Conservation (phyloP, 2,113 vertebrate genomes). For the Rhinogobius similis region DNA sequence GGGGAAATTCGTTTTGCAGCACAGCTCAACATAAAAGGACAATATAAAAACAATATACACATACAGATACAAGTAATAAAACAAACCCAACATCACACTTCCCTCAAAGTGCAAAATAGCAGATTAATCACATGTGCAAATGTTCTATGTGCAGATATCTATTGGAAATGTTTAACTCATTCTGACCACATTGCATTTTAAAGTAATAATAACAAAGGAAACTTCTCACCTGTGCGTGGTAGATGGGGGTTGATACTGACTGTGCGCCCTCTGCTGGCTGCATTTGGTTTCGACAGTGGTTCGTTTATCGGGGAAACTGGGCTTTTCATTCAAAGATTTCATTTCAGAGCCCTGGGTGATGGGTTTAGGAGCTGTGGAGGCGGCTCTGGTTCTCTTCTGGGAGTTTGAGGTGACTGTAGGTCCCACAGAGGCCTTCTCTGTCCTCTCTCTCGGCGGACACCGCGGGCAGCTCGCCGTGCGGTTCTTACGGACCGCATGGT, state of each 20-base stretch:
- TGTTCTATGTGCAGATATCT: too few species aligned
- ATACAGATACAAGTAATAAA: too few species aligned
- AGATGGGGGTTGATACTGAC: not conserved
- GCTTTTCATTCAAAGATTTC: not conserved
- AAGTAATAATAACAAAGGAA: not conserved
- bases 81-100: too few species aligned
- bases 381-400: slow-evolving; percentile 41
- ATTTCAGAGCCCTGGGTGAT: not conserved
- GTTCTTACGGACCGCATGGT: slow-evolving; percentile 5
- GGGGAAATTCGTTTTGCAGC: too few species aligned
- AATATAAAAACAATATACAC: too few species aligned
- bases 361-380: slow-evolving; percentile 25
- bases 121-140: too few species aligned
- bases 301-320: not conserved
- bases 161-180: too few species aligned
- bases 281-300: not conserved
- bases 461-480: slow-evolving; percentile 58
- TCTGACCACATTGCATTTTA: too few species aligned
- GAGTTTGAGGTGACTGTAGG: not conserved
- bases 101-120: too few species aligned
- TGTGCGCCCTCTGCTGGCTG: not conserved
- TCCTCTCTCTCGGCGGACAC: slow-evolving; percentile 15
- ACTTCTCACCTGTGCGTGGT: not conserved
- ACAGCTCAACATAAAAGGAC: too few species aligned
- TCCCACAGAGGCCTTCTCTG: not conserved